phyloP scores from a whole-genome alignment of 1,140 invertebrate species.

The Hermetia illucens region DNA sequence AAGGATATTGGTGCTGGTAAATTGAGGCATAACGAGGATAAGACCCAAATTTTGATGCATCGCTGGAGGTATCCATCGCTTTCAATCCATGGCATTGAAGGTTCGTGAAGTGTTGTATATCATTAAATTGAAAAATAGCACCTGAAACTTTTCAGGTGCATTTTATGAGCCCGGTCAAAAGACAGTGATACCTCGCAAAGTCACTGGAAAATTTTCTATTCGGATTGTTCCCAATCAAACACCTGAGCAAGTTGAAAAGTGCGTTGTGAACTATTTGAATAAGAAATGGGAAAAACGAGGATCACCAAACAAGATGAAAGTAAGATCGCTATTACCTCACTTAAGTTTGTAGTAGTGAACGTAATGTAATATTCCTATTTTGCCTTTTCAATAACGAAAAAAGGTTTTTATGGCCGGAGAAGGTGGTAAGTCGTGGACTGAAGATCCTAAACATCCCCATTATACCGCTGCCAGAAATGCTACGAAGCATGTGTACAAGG shows the following conservation, averaged over 20 bases:
- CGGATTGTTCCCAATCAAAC: constrained; percentile 86
- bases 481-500: constrained; percentile 77
- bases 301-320: constrained; percentile 77
- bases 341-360: no score
- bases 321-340: no score
- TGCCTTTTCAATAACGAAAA: no score
- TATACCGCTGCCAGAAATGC: constrained; percentile 79
- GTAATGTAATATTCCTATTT: no score
- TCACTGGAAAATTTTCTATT: constrained; percentile 93
- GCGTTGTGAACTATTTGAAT: constrained; percentile 62
- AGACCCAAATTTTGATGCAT: constrained; percentile 68
- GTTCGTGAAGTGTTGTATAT: constrained; percentile 13
- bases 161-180: constrained; percentile 85
- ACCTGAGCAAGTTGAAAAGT: constrained; percentile 57
- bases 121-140: neutral
- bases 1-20: constrained; percentile 52
- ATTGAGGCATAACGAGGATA: constrained; percentile 62
- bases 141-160: constrained; percentile 49
- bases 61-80: constrained; percentile 83
- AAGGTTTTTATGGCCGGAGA: no score
- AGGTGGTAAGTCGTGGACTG: constrained; percentile 81
- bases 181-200: constrained; percentile 90
- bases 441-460: constrained; percentile 82
- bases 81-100: constrained; percentile 80
- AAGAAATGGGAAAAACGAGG: constrained; percentile 51